These are phyloP conservation scores for Rhinatrema bivittatum DNA, from an alignment of 2,797 vertebrate genomes.

Conservation along the genomic window DNA sequence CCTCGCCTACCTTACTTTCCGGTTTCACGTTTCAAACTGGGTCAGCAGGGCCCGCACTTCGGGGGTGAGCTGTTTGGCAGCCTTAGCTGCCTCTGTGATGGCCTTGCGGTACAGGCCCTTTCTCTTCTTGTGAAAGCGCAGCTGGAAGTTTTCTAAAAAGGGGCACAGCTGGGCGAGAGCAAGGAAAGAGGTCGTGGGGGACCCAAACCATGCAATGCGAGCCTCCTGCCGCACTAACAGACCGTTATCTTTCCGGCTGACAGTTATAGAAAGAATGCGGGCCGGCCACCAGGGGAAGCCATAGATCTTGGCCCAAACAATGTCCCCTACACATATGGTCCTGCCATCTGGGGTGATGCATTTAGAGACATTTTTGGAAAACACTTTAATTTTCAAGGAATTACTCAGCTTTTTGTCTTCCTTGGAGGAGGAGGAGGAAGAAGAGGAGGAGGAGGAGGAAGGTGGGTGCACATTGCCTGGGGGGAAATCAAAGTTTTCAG, in stretches of 20 bases:
- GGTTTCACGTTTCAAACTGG: slow-evolving; percentile 91
- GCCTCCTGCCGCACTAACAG: slow-evolving; percentile 88
- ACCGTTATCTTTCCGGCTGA: slow-evolving; percentile 84
- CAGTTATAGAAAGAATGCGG: slow-evolving; percentile 83
- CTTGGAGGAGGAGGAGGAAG: slow-evolving; percentile 55
- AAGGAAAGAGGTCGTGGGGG: slow-evolving; percentile 93
- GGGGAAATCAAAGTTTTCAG: slow-evolving; percentile 80
- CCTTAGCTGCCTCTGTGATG: slow-evolving; percentile 91
- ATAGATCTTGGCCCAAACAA: slow-evolving; percentile 98
- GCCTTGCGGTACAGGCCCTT: slow-evolving; percentile 96
- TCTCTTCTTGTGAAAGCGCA: slow-evolving; percentile 94
- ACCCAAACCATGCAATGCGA: slow-evolving; percentile 93
- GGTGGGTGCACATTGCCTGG: slow-evolving; percentile 71
- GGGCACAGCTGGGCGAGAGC: slow-evolving; percentile 85
- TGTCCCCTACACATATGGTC: slow-evolving; percentile 91
- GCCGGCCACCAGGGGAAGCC: slow-evolving; percentile 98
- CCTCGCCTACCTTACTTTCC: slow-evolving; percentile 67
- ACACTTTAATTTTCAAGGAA: slow-evolving; percentile 82
- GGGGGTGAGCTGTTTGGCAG: slow-evolving; percentile 92
- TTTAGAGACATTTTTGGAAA: slow-evolving; percentile 94
- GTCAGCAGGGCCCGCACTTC: slow-evolving; percentile 93
- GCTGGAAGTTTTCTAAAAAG: slow-evolving; percentile 96
- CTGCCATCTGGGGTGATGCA: slow-evolving; percentile 85
- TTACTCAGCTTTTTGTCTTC: slow-evolving; percentile 82
- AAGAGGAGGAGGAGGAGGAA: slow-evolving; percentile 52